Evolutionary conservation across 2,797 vertebrate genomes (phyloP).

Genomic region (Mus minutoides): DNA sequence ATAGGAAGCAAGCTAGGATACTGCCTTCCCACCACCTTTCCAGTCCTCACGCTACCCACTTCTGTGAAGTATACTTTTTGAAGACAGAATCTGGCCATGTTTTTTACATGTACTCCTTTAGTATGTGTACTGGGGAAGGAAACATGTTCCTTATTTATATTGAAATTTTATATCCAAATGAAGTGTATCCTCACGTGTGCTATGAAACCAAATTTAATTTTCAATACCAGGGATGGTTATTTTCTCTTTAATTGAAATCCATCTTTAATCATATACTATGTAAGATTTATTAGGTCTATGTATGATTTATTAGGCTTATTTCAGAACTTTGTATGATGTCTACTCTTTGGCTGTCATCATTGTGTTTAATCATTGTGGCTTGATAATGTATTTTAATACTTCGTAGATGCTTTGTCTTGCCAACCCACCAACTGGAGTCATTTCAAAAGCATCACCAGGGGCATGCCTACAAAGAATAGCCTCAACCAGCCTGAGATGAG

Average conservation of each 20-base stretch:
- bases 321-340: background rate
- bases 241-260: background rate
- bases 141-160: background rate
- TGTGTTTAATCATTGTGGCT: background rate
- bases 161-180: background rate
- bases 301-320: background rate
- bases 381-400: background rate
- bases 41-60: no score
- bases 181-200: background rate
- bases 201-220: background rate
- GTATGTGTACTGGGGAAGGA: background rate
- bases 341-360: background rate
- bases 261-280: background rate
- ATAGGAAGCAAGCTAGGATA: background rate
- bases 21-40: background rate
- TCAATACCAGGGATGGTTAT: background rate
- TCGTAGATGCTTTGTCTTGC: background rate
- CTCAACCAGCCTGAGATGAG: background rate
- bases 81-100: background rate
- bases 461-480: background rate
- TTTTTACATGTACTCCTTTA: background rate
- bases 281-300: no score
- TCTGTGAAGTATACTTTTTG: background rate
- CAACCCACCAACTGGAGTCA: background rate
- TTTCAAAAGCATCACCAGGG: background rate